Percentiles rank a stretch among this genome's conserved stretches.
phyloP scores from a whole-genome alignment of 2,888 invertebrate species.

The Lypha dubia region DNA sequence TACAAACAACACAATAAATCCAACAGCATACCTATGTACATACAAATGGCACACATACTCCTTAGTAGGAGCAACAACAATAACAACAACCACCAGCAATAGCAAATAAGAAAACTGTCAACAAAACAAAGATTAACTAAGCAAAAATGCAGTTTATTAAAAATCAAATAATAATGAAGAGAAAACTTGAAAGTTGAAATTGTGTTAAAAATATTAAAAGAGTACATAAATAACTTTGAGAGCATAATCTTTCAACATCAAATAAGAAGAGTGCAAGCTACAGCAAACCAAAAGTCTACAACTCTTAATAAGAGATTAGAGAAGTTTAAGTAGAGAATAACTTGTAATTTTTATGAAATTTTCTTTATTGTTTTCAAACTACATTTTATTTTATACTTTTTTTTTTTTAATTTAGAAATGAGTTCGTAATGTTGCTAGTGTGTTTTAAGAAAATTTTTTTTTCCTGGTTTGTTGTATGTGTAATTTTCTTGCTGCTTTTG shows the following conservation, averaged over 20 bases:
- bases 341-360: constrained; percentile 30
- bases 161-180: constrained; percentile 17
- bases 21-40: constrained; percentile 59
- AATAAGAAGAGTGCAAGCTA: neutral
- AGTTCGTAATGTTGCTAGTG: constrained; percentile 54
- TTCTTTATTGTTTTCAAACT: constrained; percentile 49
- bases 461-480: constrained; percentile 38
- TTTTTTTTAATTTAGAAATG: constrained; percentile 55
- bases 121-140: constrained; percentile 43
- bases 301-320: constrained; percentile 14
- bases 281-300: neutral
- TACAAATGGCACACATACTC: constrained; percentile 60
- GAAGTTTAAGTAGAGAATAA: constrained; percentile 37
- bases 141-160: constrained; percentile 48
- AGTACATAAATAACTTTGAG: neutral
- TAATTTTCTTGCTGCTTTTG: constrained; percentile 57
- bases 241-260: neutral
- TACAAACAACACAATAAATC: constrained; percentile 49
- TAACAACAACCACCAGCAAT: constrained; percentile 29
- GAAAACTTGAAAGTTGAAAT: constrained; percentile 33
- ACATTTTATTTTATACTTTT: constrained; percentile 41
- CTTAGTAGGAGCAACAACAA: constrained; percentile 32
- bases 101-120: constrained; percentile 24
- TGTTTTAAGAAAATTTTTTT: constrained; percentile 45
- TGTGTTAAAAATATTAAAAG: neutral